These are phyloP conservation scores for Sepioteuthis lessoniana DNA, from an alignment of 2,888 invertebrate genomes.

Conservation along the genomic window DNA sequence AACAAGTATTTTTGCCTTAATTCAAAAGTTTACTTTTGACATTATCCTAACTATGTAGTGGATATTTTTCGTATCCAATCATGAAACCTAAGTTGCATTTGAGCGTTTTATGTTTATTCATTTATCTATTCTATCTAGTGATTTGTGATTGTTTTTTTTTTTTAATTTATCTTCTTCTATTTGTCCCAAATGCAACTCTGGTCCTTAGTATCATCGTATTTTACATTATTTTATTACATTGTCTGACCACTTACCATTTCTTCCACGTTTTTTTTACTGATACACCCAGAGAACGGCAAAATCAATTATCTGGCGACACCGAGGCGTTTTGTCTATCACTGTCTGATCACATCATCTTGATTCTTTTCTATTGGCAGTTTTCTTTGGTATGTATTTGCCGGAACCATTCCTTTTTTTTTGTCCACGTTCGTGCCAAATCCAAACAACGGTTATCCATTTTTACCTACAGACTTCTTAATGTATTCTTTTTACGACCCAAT, in stretches of 20 bases:
- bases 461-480: neutral
- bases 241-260: neutral
- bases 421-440: neutral
- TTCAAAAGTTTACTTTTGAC: neutral
- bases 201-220: neutral
- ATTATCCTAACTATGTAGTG: neutral
- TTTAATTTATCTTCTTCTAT: neutral
- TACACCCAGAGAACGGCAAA: neutral
- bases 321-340: neutral
- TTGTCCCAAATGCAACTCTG: fast-evolving
- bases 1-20: neutral
- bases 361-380: neutral
- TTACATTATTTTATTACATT: neutral
- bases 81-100: neutral
- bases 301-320: neutral
- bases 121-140: too few species aligned
- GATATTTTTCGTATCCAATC: neutral
- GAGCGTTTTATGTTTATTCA: neutral
- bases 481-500: neutral
- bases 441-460: neutral
- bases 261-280: neutral
- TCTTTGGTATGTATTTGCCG: neutral
- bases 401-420: neutral
- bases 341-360: neutral
- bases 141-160: neutral